Percentiles rank a stretch among this genome's conserved stretches.
Evolutionary conservation across 2,113 vertebrate species (phyloP).

Genomic region (Tetraodon nigroviridis): DNA sequence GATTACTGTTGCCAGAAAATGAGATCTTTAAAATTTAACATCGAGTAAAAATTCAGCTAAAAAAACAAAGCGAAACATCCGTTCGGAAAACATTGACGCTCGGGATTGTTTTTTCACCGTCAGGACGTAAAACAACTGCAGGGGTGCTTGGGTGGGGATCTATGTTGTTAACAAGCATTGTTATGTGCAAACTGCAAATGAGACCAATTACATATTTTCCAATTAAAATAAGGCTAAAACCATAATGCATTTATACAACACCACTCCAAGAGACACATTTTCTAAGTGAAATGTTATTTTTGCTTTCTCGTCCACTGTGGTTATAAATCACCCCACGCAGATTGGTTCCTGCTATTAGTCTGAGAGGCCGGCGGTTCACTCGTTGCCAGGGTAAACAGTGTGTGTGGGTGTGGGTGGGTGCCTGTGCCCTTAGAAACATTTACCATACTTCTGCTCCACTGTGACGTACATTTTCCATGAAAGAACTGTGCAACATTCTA

Average conservation of each 20-base stretch:
- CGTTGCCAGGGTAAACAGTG: constrained; percentile 48
- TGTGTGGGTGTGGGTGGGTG: not conserved
- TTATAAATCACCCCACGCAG: constrained; percentile 60
- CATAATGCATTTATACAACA: constrained; percentile 16
- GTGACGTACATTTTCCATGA: constrained; percentile 55
- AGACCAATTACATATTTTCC: not conserved
- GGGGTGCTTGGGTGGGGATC: too few relatives aligned
- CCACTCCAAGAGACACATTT: not conserved
- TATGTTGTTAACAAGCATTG: too few relatives aligned
- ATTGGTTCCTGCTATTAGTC: constrained; percentile 57
- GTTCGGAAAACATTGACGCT: too few relatives aligned
- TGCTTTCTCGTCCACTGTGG: constrained; percentile 53
- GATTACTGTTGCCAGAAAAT: too few relatives aligned
- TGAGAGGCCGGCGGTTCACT: constrained; percentile 35
- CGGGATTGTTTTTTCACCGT: too few relatives aligned
- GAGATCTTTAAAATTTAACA: too few relatives aligned
- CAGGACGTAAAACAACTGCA: too few relatives aligned
- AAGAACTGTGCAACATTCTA: constrained; percentile 26
- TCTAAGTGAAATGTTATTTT: constrained; percentile 11
- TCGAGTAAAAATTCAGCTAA: too few relatives aligned
- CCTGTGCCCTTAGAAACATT: constrained; percentile 7
- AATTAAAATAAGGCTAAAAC: constrained; percentile 7
- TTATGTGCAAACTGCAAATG: too few relatives aligned
- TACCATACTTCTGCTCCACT: constrained; percentile 6
- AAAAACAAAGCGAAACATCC: too few relatives aligned